Evolutionary conservation across 2,888 invertebrate species (phyloP).

Genomic region (Apotomis betuletana): DNA sequence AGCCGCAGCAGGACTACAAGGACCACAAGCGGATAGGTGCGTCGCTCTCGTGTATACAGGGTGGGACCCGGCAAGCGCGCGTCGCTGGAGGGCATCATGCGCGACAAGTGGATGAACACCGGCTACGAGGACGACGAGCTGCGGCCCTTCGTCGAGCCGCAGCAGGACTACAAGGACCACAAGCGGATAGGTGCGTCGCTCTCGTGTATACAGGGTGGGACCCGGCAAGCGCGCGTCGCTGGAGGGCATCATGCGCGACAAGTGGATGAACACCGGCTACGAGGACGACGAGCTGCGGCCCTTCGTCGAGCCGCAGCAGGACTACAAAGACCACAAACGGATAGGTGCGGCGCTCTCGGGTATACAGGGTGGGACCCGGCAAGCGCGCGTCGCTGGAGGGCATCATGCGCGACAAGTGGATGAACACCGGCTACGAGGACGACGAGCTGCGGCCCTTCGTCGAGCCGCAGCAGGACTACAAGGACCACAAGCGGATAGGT

Average conservation of each 20-base stretch:
- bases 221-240: slow-evolving; percentile 98
- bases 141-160: slow-evolving; percentile 98
- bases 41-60: slow-evolving; percentile 81
- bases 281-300: slow-evolving; percentile 99
- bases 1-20: too few relatives aligned
- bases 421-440: slow-evolving; percentile 99
- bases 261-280: slow-evolving; percentile 99
- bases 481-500: slow-evolving; percentile 98
- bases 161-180: slow-evolving; percentile 97
- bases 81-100: slow-evolving; percentile 92
- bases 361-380: slow-evolving; percentile 88
- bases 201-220: slow-evolving; percentile 85
- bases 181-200: slow-evolving; percentile 94
- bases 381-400: slow-evolving; percentile 96
- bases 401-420: slow-evolving; percentile 98
- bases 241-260: slow-evolving; percentile 95
- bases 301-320: slow-evolving; percentile 96
- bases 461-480: slow-evolving; percentile 97
- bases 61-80: too few relatives aligned
- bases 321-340: slow-evolving; percentile 98
- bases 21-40: slow-evolving; percentile 80
- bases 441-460: slow-evolving; percentile 98
- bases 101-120: slow-evolving; percentile 99
- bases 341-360: slow-evolving; percentile 88
- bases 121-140: slow-evolving; percentile 99